Base-by-base conservation (phyloP, 1,140 invertebrate species). In the Bombus consobrinus region DNA sequence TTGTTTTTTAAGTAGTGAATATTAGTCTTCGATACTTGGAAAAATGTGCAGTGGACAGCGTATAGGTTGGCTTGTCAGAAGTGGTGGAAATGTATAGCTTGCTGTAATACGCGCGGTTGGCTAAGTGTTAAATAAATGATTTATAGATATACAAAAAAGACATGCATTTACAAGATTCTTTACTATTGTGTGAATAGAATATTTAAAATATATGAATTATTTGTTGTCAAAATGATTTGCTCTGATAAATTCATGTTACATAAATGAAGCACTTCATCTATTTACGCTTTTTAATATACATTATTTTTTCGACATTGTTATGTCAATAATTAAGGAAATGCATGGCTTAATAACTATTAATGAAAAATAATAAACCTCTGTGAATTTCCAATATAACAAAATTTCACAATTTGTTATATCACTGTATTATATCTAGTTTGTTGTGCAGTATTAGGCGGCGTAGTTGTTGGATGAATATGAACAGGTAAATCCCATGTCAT, bases 401-500 rank as follows among this genome's bases (percentile, higher is more conserved):
- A 75, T 25, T 80, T 64, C 8, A 74, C 43, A 37, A 53, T 71
- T 77, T 69, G 66, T 47, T 94, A 95, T 91, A 95, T 94, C 77
- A 93, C 76, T 81, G 94, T 94, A 79, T 84, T 95, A 69, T 95
- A 94, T 92, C 94, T 95, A 10, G 92, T 94, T 87, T 94, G 92
- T 80, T 94, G 94, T n/a, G 93, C 92, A 10, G 93, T 94, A 88
- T 95, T 95, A 39, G 93, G 94, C 1, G 94, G 94, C 0, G 98
- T 98, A 87, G 98, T 97, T 5, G 98, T 98, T 0, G 98, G 98
- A 95, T 98, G 98, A 73, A 99, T 97, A 92, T 98, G 98, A 69
- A 99, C 97, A 8, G 99, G 99, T 43, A 99, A 95, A 96, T 99
- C 98, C 99, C 99, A 99, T 4, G 99, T 97, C 98, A 99, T 99